Evolutionary conservation across 2,888 invertebrate genomes (phyloP).

Genomic region (Teinopalpus imperialis): DNA sequence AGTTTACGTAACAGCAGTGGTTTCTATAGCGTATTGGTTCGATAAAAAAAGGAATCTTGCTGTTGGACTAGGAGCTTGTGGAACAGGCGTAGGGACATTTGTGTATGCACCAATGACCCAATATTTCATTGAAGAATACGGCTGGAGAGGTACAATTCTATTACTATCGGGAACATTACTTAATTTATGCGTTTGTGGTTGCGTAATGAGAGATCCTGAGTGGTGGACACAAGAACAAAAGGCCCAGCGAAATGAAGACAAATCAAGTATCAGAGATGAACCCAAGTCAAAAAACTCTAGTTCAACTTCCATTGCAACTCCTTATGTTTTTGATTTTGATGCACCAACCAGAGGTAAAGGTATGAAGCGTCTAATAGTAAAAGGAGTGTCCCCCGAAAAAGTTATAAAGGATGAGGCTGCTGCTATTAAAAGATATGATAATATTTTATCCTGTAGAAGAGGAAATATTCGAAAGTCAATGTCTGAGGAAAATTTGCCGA

Average conservation of each 20-base stretch:
- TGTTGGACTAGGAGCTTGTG: constrained; percentile 93
- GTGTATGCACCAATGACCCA: constrained; percentile 93
- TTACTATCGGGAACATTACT: constrained; percentile 92
- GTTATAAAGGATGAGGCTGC: constrained; percentile 61
- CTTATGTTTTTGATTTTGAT: constrained; percentile 65
- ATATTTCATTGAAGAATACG: constrained; percentile 88
- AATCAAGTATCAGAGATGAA: constrained; percentile 40
- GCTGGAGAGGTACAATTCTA: constrained; percentile 92
- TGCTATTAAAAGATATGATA: constrained; percentile 53
- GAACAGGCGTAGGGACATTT: constrained; percentile 94
- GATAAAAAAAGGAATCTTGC: constrained; percentile 93
- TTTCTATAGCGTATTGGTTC: constrained; percentile 96
- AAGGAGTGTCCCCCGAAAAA: constrained; percentile 55
- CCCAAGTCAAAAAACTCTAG: constrained; percentile 71
- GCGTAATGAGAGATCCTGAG: constrained; percentile 93
- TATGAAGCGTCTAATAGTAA: constrained; percentile 56
- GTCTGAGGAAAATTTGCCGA: constrained; percentile 88
- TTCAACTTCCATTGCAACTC: constrained; percentile 71
- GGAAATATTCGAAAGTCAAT: constrained; percentile 54
- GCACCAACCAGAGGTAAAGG: constrained; percentile 53
- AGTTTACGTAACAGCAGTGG: constrained; percentile 94
- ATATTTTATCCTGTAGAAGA: constrained; percentile 44
- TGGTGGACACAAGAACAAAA: constrained; percentile 88
- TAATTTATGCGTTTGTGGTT: constrained; percentile 92
- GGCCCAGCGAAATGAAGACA: constrained; percentile 52